A percentile compares a stretch with the other conserved stretches of the same genome.
Evolutionary conservation across 2,797 vertebrate species (phyloP).

Genomic region (Pangasius larnaudii): DNA sequence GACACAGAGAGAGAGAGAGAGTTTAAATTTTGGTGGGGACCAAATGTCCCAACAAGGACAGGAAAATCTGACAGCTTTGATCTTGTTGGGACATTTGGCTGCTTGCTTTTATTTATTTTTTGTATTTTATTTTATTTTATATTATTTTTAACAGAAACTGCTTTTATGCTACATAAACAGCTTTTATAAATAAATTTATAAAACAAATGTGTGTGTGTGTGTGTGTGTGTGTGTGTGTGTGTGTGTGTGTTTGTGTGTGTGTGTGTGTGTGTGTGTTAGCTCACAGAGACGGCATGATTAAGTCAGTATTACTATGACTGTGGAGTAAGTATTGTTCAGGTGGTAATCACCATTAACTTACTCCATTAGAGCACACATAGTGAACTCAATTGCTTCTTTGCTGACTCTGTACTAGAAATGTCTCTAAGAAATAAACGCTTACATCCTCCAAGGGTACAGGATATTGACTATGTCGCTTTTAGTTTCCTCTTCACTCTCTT

Average conservation of each 20-base stretch:
- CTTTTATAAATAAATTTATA: too few relatives aligned
- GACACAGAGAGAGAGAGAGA: neutral
- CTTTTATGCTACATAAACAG: neutral
- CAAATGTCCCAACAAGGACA: neutral
- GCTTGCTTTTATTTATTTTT: neutral
- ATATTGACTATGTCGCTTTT: neutral
- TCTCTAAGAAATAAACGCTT: neutral
- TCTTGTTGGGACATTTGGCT: neutral
- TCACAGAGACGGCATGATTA: neutral
- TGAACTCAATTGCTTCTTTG: neutral
- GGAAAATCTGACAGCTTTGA: neutral
- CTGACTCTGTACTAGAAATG: neutral
- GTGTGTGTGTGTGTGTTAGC: neutral
- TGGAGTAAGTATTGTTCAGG: neutral
- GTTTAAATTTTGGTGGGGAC: neutral
- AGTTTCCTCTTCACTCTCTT: neutral
- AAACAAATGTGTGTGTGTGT: neutral
- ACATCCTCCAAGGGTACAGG: neutral
- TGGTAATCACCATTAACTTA: constrained; percentile 1
- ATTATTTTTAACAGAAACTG: neutral
- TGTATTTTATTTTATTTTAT: too few relatives aligned
- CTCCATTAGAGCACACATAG: neutral
- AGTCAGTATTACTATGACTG: neutral
- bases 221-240: neutral
- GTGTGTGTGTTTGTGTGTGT: neutral